Conservation (phyloP, 2,113 vertebrate genomes). For the Dromas ardeola region DNA sequence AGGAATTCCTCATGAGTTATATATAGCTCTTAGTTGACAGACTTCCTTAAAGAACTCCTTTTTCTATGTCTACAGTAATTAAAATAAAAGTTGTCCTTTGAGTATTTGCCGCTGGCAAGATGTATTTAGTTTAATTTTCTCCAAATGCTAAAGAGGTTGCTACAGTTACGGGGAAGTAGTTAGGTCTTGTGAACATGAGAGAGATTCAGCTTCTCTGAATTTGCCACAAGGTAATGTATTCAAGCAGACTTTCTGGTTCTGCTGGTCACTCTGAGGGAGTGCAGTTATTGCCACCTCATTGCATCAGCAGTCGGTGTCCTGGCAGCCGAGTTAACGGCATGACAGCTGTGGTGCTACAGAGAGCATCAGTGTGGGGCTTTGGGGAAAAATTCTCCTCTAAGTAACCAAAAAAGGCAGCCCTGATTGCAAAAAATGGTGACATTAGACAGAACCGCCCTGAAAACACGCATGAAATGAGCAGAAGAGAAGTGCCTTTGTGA, state of each 20-base stretch:
- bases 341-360: neutral
- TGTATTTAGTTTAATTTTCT: slow-evolving; percentile 60
- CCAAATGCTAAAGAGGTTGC: slow-evolving; percentile 57
- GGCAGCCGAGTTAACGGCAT: neutral
- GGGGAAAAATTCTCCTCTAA: neutral
- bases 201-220: neutral
- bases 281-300: neutral
- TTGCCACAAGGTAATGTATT: neutral
- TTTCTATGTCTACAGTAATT: slow-evolving; percentile 59
- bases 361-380: neutral
- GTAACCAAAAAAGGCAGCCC: neutral
- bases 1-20: slow-evolving; percentile 61
- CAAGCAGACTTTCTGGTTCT: neutral
- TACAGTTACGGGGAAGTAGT: slow-evolving; percentile 7
- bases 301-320: neutral
- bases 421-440: neutral
- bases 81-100: slow-evolving; percentile 53
- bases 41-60: slow-evolving; percentile 44
- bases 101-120: slow-evolving; percentile 56
- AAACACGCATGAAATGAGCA: neutral
- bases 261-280: neutral
- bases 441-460: neutral
- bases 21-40: slow-evolving; percentile 56
- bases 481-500: neutral
- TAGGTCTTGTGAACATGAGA: neutral